These are phyloP conservation scores for Hyppa rectilinea DNA, from an alignment of 2,888 invertebrate genomes.

Conservation along the genomic window DNA sequence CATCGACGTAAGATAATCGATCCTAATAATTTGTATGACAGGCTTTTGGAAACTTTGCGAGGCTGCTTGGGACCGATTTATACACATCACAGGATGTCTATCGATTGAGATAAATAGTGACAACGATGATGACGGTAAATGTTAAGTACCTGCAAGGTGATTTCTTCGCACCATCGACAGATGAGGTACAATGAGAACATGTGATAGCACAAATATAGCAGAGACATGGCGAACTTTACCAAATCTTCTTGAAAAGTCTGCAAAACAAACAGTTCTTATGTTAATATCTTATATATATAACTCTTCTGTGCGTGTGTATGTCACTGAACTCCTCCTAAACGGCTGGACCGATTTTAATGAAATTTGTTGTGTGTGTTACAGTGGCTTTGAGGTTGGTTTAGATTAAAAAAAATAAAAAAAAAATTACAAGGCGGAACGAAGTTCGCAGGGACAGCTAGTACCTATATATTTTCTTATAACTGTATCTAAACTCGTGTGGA, in stretches of 20 bases:
- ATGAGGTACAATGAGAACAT: slow-evolving; percentile 81
- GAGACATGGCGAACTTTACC: slow-evolving; percentile 80
- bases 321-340: too few species aligned
- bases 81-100: background rate
- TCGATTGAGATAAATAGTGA: background rate
- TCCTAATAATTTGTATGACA: background rate
- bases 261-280: slow-evolving; percentile 38
- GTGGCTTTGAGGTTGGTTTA: too few species aligned
- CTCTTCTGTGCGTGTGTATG: too few species aligned
- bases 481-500: background rate
- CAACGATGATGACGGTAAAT: too few species aligned
- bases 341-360: too few species aligned
- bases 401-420: too few species aligned
- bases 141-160: slow-evolving; percentile 82
- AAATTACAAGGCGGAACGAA: too few species aligned
- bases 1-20: background rate
- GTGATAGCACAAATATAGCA: slow-evolving; percentile 82
- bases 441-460: too few species aligned
- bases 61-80: background rate
- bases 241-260: slow-evolving; percentile 77
- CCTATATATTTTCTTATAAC: background rate
- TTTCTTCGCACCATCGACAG: slow-evolving; percentile 86
- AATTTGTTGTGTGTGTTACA: too few species aligned
- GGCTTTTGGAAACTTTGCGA: slow-evolving; percentile 22
- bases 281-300: too few species aligned